These are phyloP conservation scores for Ypsolopha sequella DNA, from an alignment of 2,888 invertebrate genomes.

Conservation along the genomic window DNA sequence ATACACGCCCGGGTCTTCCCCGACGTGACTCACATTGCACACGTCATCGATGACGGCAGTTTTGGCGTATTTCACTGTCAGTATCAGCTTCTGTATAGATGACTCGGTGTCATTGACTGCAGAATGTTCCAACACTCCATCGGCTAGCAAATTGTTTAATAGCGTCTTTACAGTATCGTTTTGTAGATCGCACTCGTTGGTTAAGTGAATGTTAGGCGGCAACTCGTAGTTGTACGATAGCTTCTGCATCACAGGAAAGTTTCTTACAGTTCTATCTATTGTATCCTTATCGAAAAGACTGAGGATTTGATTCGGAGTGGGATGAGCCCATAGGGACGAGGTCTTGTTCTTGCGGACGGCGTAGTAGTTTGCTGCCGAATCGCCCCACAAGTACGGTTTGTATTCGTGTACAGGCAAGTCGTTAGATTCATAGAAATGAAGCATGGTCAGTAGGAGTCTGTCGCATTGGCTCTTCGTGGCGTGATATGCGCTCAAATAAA, in stretches of 20 bases:
- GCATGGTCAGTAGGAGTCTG: conserved; percentile 75
- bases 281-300: conserved; percentile 76
- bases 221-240: conserved; percentile 59
- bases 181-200: conserved; percentile 11
- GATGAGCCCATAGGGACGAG: conserved; percentile 76
- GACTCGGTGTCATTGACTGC: conserved; percentile 28
- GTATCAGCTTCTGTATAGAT: conserved; percentile 21
- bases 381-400: conserved; percentile 88
- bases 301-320: conserved; percentile 79
- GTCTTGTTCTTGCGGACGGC: conserved; percentile 71
- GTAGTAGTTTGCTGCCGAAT: conserved; percentile 83
- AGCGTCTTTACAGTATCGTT: conserved; percentile 17
- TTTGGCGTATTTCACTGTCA: conserved; percentile 26
- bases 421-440: conserved; percentile 78
- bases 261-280: conserved; percentile 75
- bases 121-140: conserved; percentile 22
- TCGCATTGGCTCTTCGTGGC: conserved; percentile 80
- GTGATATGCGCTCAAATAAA: conserved; percentile 83
- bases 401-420: conserved; percentile 75
- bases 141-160: conserved; percentile 25
- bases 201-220: conserved; percentile 18
- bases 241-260: conserved; percentile 77
- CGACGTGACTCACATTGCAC: conserved; percentile 18
- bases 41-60: conserved; percentile 9
- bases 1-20: conserved; percentile 67